A percentile compares a stretch with the other conserved stretches of the same genome.
Evolutionary conservation across 2,797 vertebrate genomes (phyloP).

Genomic region (Gadopsis marmoratus): DNA sequence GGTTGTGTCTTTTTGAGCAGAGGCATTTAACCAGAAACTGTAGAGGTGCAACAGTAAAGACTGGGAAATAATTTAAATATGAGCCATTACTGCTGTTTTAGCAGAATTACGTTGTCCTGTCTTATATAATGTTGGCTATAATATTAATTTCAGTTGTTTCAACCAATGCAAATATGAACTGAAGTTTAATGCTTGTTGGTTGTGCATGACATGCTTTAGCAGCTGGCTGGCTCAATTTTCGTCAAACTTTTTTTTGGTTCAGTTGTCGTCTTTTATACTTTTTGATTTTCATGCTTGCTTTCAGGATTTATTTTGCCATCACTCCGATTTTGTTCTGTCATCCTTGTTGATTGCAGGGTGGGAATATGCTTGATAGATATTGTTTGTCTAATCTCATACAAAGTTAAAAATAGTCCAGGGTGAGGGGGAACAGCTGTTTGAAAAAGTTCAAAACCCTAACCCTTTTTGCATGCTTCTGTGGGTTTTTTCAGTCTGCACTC

Average conservation of each 20-base stretch:
- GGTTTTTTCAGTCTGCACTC: conserved; percentile 26
- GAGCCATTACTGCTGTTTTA: conserved; percentile 18
- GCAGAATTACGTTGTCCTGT: conserved; percentile 34
- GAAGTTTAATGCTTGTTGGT: conserved; percentile 62
- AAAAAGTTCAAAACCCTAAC: conserved; percentile 8
- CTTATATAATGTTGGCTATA: conserved; percentile 52
- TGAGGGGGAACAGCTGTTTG: conserved; percentile 32
- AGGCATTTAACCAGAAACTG: background rate
- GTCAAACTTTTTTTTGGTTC: conserved; percentile 45
- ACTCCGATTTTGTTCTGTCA: background rate
- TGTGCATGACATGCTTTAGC: conserved; percentile 63
- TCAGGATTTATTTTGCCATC: conserved; percentile 25
- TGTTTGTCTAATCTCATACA: background rate
- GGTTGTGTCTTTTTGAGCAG: background rate
- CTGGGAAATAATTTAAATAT: background rate
- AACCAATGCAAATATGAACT: conserved; percentile 58
- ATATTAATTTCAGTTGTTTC: conserved; percentile 66
- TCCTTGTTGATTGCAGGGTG: background rate
- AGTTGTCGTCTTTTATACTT: conserved; percentile 12
- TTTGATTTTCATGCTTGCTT: conserved; percentile 37
- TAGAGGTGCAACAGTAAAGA: background rate
- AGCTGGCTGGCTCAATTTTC: conserved; percentile 68
- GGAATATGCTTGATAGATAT: background rate
- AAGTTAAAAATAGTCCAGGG: background rate
- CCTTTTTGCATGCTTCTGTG: conserved; percentile 16